Evolutionary conservation across 2,113 vertebrate genomes (phyloP).

Genomic region (Zeus faber): DNA sequence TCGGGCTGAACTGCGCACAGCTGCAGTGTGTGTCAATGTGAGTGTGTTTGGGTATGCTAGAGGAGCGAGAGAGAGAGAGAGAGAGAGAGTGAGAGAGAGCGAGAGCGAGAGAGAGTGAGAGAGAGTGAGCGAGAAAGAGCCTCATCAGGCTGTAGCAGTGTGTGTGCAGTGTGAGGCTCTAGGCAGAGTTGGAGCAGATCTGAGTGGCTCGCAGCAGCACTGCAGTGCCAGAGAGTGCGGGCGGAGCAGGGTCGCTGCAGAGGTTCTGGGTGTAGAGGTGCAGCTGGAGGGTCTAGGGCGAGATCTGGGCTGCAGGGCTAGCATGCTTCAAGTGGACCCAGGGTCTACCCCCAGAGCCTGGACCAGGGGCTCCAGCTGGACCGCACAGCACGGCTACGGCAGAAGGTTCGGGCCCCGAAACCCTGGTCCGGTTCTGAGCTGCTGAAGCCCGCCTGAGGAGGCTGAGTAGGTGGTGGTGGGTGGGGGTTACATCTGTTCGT

Average conservation of each 20-base stretch:
- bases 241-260: not conserved
- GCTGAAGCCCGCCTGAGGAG: not conserved
- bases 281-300: not conserved
- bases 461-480: not conserved
- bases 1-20: slow-evolving; percentile 82
- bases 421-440: not conserved
- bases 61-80: slow-evolving; percentile 41
- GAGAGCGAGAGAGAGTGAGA: slow-evolving; percentile 28
- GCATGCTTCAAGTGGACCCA: not conserved
- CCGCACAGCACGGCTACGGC: slow-evolving; percentile 6
- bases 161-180: slow-evolving; percentile 39
- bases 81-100: slow-evolving; percentile 43
- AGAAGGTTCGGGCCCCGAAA: not conserved
- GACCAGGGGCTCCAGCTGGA: slow-evolving; percentile 39
- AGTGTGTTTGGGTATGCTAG: slow-evolving; percentile 52
- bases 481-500: not conserved
- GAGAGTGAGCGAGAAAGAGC: not conserved
- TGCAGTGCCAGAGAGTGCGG: slow-evolving; percentile 20
- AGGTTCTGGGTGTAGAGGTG: not conserved
- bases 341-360: slow-evolving; percentile 45
- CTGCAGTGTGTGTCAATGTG: slow-evolving; percentile 85
- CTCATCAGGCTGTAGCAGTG: slow-evolving; percentile 50
- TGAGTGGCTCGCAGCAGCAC: slow-evolving; percentile 17
- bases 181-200: slow-evolving; percentile 18
- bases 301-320: not conserved